These are phyloP conservation scores for Neogale vison DNA, from an alignment of 2,113 vertebrate species.

Conservation along the genomic window DNA sequence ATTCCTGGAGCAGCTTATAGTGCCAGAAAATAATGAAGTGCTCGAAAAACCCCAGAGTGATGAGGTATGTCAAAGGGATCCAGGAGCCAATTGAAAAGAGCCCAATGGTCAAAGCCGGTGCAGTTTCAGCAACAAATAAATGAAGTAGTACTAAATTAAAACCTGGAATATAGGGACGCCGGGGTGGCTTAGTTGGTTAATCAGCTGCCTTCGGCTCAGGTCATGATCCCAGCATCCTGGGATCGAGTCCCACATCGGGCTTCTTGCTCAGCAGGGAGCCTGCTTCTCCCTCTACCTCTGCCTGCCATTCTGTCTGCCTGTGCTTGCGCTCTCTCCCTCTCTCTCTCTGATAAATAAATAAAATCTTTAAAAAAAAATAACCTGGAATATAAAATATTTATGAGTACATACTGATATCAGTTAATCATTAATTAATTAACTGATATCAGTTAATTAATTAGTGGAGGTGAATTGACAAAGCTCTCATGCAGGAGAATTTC, in stretches of 20 bases:
- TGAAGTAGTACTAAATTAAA: neutral
- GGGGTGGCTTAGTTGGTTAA: too few species aligned
- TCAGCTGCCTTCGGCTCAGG: too few species aligned
- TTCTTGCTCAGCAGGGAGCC: too few species aligned
- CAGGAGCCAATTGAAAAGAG: neutral
- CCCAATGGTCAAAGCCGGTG: neutral
- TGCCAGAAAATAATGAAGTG: neutral
- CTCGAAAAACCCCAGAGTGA: neutral
- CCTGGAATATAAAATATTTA: neutral
- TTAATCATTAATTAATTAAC: neutral
- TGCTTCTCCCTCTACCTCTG: too few species aligned
- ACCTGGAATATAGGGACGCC: neutral
- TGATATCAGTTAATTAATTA: neutral
- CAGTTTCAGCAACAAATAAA: neutral
- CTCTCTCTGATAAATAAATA: too few species aligned
- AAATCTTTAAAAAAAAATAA: neutral
- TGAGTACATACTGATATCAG: neutral
- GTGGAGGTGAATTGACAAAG: neutral
- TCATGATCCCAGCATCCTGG: too few species aligned
- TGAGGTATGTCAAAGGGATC: neutral
- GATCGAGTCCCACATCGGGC: too few species aligned
- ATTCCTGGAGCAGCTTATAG: neutral
- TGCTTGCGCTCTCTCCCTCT: too few species aligned
- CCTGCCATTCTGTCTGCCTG: too few species aligned
- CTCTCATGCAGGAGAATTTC: neutral